These are phyloP conservation scores for Amphimallon solstitiale DNA, from an alignment of 2,888 invertebrate species.

Conservation along the genomic window DNA sequence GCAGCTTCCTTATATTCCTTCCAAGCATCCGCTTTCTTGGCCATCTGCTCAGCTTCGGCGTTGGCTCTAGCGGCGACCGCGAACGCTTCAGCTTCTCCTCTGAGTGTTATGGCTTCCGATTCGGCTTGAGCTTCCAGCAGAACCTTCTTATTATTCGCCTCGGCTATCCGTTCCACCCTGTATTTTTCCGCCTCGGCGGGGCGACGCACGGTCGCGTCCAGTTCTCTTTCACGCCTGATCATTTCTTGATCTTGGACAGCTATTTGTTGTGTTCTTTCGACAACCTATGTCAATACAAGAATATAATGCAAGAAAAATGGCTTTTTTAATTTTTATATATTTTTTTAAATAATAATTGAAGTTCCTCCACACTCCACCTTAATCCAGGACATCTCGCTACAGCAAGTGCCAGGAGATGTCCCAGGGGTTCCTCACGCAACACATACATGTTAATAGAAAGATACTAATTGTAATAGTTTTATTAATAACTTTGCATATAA, in stretches of 20 bases:
- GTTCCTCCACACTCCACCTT: no score
- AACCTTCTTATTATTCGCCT: constrained; percentile 87
- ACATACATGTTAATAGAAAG: no score
- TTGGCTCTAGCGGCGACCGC: constrained; percentile 94
- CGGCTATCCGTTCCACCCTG: constrained; percentile 91
- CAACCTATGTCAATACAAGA: constrained; percentile 48
- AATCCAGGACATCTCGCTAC: no score
- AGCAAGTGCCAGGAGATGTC: no score
- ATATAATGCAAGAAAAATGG: no score
- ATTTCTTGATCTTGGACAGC: constrained; percentile 95
- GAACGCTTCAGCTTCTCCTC: constrained; percentile 91
- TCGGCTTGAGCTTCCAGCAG: constrained; percentile 97
- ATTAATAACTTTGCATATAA: no score
- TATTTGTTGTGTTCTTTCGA: constrained; percentile 56
- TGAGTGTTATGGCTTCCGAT: constrained; percentile 86
- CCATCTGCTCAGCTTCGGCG: constrained; percentile 97
- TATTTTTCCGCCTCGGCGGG: constrained; percentile 97
- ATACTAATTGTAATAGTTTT: no score
- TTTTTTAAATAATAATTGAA: no score
- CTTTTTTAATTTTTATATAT: no score
- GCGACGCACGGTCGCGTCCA: constrained; percentile 91
- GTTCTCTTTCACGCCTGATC: constrained; percentile 86
- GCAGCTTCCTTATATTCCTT: constrained; percentile 96
- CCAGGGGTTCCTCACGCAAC: no score
- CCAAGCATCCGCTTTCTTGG: constrained; percentile 97